A percentile compares a stretch with the other conserved stretches of the same genome.
Evolutionary conservation across 2,113 vertebrate species (phyloP).

Genomic region (Galbula dea): DNA sequence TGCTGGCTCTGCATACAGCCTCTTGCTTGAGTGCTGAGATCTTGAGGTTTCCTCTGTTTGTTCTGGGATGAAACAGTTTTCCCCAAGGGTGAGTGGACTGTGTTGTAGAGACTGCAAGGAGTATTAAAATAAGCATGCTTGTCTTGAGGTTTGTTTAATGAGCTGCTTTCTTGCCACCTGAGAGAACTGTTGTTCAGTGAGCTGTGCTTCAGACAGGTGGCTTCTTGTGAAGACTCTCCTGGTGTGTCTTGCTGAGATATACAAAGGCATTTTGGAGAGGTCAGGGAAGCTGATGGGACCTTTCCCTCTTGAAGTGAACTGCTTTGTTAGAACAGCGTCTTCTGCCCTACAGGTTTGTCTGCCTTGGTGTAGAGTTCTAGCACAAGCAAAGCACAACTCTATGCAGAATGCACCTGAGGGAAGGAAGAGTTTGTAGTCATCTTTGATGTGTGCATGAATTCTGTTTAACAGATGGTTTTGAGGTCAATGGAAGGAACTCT

Average conservation of each 20-base stretch:
- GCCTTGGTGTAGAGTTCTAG: not conserved
- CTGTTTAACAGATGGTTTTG: not conserved
- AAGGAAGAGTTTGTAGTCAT: not conserved
- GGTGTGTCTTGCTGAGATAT: not conserved
- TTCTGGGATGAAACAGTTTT: not conserved
- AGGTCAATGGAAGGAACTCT: not conserved
- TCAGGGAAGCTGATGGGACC: not conserved
- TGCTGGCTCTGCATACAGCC: not conserved
- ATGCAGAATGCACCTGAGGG: not conserved
- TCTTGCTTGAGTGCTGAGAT: not conserved
- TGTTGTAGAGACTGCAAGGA: not conserved
- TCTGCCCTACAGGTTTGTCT: not conserved
- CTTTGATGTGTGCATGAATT: not conserved
- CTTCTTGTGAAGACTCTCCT: not conserved
- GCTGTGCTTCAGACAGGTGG: not conserved
- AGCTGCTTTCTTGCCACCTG: not conserved
- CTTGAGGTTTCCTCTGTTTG: constrained; percentile 3
- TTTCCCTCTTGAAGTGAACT: not conserved
- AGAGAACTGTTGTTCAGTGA: not conserved
- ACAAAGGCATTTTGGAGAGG: not conserved
- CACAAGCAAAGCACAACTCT: not conserved
- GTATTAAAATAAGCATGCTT: not conserved
- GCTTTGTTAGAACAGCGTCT: accelerated
- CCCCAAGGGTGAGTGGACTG: not conserved
- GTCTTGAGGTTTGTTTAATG: not conserved